Evolutionary conservation across 2,888 invertebrate genomes (phyloP).

Genomic region (Brachylomia viminalis): DNA sequence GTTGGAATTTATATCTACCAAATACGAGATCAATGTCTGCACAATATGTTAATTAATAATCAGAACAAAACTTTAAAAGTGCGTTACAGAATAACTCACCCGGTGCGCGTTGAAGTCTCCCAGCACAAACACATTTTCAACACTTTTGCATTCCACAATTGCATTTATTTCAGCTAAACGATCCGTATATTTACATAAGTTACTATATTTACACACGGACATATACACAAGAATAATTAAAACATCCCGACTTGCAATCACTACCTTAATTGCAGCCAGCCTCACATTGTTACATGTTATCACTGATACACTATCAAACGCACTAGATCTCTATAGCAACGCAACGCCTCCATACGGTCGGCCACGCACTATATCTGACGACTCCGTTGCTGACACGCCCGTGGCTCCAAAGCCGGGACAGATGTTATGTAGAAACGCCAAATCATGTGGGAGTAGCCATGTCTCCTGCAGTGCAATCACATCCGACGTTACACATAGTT

Average conservation of each 20-base stretch:
- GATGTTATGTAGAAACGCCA: too few species aligned
- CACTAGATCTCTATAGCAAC: too few species aligned
- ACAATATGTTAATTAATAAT: background rate
- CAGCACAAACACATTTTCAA: too few species aligned
- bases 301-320: background rate
- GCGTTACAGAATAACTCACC: background rate
- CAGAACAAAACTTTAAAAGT: background rate
- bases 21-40: background rate
- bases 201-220: too few species aligned
- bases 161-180: too few species aligned
- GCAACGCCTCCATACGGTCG: too few species aligned
- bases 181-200: too few species aligned
- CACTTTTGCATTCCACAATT: too few species aligned
- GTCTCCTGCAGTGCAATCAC: constrained; percentile 3
- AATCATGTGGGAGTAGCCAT: background rate
- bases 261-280: background rate
- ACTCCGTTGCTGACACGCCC: too few species aligned
- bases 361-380: too few species aligned
- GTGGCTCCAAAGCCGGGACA: too few species aligned
- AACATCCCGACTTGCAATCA: background rate
- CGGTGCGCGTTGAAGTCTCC: background rate
- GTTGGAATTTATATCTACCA: background rate
- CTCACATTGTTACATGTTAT: background rate
- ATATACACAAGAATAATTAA: background rate
- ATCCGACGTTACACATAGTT: constrained; percentile 2